Percentiles rank a stretch among this genome's conserved stretches.
Evolutionary conservation across 2,797 vertebrate species (phyloP).

Genomic region (Taeniopygia guttata): DNA sequence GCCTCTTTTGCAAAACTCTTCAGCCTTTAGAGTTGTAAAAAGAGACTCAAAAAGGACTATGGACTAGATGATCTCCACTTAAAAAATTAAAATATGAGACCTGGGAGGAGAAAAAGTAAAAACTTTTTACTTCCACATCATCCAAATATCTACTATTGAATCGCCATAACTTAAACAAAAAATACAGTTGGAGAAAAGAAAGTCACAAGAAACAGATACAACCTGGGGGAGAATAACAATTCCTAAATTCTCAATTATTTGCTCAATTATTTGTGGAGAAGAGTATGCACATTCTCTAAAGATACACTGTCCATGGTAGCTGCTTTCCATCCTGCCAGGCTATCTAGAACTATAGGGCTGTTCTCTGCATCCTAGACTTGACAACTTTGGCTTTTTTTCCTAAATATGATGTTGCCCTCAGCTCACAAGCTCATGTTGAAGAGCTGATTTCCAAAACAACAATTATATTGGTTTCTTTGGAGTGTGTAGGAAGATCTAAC

Average conservation of each 20-base stretch:
- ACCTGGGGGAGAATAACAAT: not conserved
- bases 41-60: not conserved
- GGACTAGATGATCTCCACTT: not conserved
- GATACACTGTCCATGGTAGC: not conserved
- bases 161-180: accelerated
- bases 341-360: not conserved
- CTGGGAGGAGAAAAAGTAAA: not conserved
- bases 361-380: not conserved
- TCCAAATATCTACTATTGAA: not conserved
- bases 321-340: not conserved
- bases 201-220: not conserved
- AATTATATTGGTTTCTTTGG: not conserved
- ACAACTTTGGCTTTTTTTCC: not conserved
- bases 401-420: not conserved
- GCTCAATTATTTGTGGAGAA: not conserved
- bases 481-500: not conserved
- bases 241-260: not conserved
- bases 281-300: accelerated
- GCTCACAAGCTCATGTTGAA: not conserved
- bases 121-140: not conserved
- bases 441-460: not conserved
- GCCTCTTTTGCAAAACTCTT: not conserved
- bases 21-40: not conserved
- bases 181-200: not conserved
- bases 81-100: not conserved